Percentiles rank a stretch among this genome's conserved stretches.
Evolutionary conservation across 2,888 invertebrate genomes (phyloP).

Genomic region (Exocentrus adspersus): DNA sequence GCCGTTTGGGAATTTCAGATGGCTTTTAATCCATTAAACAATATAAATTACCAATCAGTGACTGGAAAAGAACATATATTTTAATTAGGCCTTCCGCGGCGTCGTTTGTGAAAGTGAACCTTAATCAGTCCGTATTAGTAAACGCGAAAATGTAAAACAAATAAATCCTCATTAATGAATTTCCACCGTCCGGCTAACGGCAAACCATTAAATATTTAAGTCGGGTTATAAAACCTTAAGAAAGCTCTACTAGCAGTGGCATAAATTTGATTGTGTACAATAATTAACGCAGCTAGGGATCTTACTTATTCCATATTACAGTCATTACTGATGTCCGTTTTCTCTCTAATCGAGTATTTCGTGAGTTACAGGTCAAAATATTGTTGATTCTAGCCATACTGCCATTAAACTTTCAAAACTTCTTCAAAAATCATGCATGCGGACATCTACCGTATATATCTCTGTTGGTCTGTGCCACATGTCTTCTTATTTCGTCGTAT

Average conservation of each 20-base stretch:
- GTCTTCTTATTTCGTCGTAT: slow-evolving; percentile 20
- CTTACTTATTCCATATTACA: too few relatives aligned
- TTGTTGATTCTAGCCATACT: background rate
- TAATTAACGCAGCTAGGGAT: too few relatives aligned
- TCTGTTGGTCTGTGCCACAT: slow-evolving; percentile 23
- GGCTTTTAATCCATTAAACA: slow-evolving; percentile 20
- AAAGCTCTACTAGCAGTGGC: background rate
- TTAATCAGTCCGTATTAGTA: slow-evolving; percentile 41
- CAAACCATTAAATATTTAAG: slow-evolving; percentile 24
- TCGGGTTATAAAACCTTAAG: slow-evolving; percentile 12
- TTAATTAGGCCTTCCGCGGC: slow-evolving; percentile 29
- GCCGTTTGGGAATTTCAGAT: background rate
- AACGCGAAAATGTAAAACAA: slow-evolving; percentile 39
- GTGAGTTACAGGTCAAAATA: too few relatives aligned
- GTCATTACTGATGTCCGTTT: too few relatives aligned
- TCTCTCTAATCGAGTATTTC: too few relatives aligned
- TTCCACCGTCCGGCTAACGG: slow-evolving; percentile 25
- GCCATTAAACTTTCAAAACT: background rate
- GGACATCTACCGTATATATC: slow-evolving; percentile 18
- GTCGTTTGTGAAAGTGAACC: slow-evolving; percentile 33
- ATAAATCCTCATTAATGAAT: slow-evolving; percentile 41
- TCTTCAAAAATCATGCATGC: background rate
- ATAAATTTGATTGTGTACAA: too few relatives aligned
- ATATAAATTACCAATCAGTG: slow-evolving; percentile 34
- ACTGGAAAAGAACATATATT: slow-evolving; percentile 31